Evolutionary conservation across 2,113 vertebrate genomes (phyloP), one percentile per base, ranked within the genome.

Genomic region (Anarrhichthys ocellatus): DNA sequence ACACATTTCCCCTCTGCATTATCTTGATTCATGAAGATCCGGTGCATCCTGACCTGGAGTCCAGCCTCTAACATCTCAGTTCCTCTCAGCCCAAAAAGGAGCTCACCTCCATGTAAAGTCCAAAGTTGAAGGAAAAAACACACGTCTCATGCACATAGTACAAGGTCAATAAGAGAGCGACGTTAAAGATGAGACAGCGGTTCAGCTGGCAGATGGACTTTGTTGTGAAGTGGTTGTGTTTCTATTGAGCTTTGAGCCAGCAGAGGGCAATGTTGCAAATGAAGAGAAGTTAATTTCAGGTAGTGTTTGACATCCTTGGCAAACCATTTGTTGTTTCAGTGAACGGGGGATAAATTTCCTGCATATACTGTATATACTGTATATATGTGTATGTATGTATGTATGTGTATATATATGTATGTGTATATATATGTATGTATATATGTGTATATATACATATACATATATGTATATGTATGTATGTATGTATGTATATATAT

Each of bases 181-280:
- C 9, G 56, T 29, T 36, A 6, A 50, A 50, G 50, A 13, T 32
- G 2, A 15, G 38, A 15, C 18, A n/a, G 20, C 2, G 0, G 29
- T 32, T 40, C 7, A 54, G 32, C 24, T 56, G 58, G 50, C 56
- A 69, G 32, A 17, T 59, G 10, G 0, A 44, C 15, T 64, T 32
- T 32, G 20, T 8, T 74, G 61, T 27, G 5, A 34, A 40, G 40
- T 32, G 29, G 7, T 58, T 54, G 29, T 32, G 29, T 69, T 18
- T 50, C 8, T 48, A 1, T 13, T 77, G 15, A 40, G n/a, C 5
- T 46, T 67, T 68, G 9, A 48, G 18, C 88, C 91, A 89, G 73
- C 77, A 89, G 87, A 79, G 87, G 88, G 91, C 81, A 42, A 2
- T 77, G 73, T 88, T 88, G 78, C 42, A 75, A 32, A 67, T 65